phyloP scores from a whole-genome alignment of 2,888 invertebrate species.

The Polietes domitor region DNA sequence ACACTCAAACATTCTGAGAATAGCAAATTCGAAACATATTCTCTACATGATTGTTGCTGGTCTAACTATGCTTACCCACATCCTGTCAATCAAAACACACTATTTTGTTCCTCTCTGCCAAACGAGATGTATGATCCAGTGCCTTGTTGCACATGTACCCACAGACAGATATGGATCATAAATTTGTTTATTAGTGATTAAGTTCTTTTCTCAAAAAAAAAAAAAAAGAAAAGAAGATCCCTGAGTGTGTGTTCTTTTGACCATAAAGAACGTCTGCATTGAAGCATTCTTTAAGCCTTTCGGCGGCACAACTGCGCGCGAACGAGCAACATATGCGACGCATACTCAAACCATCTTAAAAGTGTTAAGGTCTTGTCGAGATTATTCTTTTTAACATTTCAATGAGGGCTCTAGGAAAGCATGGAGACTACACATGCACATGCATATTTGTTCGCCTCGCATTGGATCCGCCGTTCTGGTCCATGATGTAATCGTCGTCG shows the following conservation, averaged over 20 bases:
- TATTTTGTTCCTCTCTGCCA: slow-evolving; percentile 4
- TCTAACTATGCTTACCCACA: slow-evolving; percentile 3
- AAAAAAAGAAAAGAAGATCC: too few species aligned
- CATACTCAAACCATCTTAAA: slow-evolving; percentile 27
- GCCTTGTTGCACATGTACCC: neutral
- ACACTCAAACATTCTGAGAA: slow-evolving; percentile 18
- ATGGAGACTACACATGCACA: too few species aligned
- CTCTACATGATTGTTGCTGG: neutral
- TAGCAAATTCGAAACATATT: neutral
- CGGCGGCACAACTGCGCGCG: slow-evolving; percentile 35
- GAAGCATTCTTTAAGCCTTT: slow-evolving; percentile 48
- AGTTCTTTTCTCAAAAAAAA: slow-evolving; percentile 18
- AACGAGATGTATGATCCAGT: neutral
- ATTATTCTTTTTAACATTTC: slow-evolving; percentile 46
- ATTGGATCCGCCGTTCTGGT: too few species aligned
- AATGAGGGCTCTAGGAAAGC: neutral
- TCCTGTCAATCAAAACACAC: slow-evolving; percentile 21
- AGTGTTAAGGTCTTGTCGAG: slow-evolving; percentile 45
- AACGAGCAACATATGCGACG: neutral
- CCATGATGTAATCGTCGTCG: neutral
- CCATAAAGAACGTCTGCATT: slow-evolving; percentile 46
- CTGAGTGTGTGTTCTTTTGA: slow-evolving; percentile 24
- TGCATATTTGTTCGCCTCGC: slow-evolving; percentile 12
- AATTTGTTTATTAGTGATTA: slow-evolving; percentile 60
- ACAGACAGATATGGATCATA: slow-evolving; percentile 35